These are phyloP conservation scores for Cettia cetti DNA, from an alignment of 2,113 vertebrate species.

Conservation along the genomic window DNA sequence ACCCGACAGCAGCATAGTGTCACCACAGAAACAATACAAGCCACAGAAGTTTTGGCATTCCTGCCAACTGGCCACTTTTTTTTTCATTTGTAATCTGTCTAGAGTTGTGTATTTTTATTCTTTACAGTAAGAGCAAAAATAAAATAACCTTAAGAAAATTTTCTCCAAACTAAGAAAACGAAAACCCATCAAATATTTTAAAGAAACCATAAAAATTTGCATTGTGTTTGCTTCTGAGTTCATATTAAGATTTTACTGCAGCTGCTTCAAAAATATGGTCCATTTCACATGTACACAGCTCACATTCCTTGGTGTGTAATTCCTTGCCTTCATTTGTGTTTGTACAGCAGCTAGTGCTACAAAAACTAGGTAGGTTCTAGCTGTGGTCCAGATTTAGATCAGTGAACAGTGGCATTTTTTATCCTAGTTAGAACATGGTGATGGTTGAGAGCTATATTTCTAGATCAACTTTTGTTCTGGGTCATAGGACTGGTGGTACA, in stretches of 20 bases:
- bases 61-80: conserved; percentile 26
- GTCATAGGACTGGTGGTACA: background rate
- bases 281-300: conserved; percentile 19
- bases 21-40: conserved; percentile 44
- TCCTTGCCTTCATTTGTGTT: background rate
- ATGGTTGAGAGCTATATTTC: conserved; percentile 9
- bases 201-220: conserved; percentile 57
- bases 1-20: background rate
- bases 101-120: conserved; percentile 11
- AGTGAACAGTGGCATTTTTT: background rate
- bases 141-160: conserved; percentile 30
- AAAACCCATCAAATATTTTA: conserved; percentile 16
- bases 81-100: background rate
- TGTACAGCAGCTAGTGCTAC: background rate
- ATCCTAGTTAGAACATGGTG: background rate
- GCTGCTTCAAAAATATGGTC: conserved; percentile 53
- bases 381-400: background rate
- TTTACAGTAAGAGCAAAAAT: conserved; percentile 48
- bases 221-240: conserved; percentile 68
- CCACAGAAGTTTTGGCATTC: conserved; percentile 29
- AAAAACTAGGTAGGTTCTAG: background rate
- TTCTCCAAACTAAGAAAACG: conserved; percentile 26
- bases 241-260: conserved; percentile 53
- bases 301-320: background rate
- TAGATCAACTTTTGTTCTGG: background rate